A percentile compares a stretch with the other conserved stretches of the same genome.
Conservation (phyloP, 2,888 invertebrate genomes). For the Xylota segnis region DNA sequence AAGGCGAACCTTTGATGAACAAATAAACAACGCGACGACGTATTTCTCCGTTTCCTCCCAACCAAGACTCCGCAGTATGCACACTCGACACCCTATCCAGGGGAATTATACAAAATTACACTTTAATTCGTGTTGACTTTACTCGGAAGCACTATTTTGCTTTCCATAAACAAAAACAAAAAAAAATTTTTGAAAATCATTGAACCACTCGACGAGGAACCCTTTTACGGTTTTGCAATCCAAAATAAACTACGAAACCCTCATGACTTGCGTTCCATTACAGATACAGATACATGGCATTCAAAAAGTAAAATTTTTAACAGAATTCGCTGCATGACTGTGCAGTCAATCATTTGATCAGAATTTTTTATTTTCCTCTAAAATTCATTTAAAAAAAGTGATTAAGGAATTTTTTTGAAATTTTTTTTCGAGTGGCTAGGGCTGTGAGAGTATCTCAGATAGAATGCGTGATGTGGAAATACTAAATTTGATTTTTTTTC, state of each 20-base stretch:
- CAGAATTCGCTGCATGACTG: slow-evolving; percentile 39
- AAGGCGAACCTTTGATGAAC: neutral
- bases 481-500: neutral
- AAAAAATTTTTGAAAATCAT: slow-evolving; percentile 1
- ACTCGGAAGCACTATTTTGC: neutral
- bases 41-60: neutral
- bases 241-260: slow-evolving; percentile 23
- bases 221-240: slow-evolving; percentile 13
- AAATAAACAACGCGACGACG: slow-evolving; percentile 30
- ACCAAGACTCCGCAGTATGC: neutral
- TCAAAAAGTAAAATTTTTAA: neutral
- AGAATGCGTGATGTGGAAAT: neutral
- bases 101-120: slow-evolving; percentile 27
- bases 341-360: slow-evolving; percentile 37
- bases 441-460: neutral
- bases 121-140: slow-evolving; percentile 13
- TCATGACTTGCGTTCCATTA: slow-evolving; percentile 21
- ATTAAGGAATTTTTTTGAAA: neutral
- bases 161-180: neutral
- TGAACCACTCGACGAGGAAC: slow-evolving; percentile 19
- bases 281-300: neutral
- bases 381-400: too few species aligned
- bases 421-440: too few species aligned
- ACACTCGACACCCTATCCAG: neutral
- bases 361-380: too few species aligned